These are phyloP conservation scores for Seriola quinqueradiata DNA, from an alignment of 2,113 vertebrate species.

Conservation along the genomic window DNA sequence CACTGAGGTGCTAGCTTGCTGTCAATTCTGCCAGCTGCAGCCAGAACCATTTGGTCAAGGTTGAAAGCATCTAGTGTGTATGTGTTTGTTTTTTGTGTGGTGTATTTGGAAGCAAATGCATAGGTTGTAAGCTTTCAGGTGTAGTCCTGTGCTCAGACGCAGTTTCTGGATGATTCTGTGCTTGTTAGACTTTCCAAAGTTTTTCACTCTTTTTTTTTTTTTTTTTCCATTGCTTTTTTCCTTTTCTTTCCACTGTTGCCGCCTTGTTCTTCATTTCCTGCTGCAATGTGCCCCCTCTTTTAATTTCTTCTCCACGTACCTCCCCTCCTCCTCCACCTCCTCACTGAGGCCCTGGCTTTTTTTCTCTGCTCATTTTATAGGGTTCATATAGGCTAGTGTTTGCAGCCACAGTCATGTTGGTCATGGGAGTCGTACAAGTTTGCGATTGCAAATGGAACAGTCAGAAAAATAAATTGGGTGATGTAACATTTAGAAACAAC, in stretches of 20 bases:
- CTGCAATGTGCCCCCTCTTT: constrained; percentile 45
- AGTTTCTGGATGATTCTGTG: constrained; percentile 4
- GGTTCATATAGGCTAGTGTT: constrained; percentile 26
- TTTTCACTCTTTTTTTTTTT: constrained; percentile 22
- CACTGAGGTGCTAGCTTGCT: constrained; percentile 35
- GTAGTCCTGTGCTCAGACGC: constrained; percentile 1
- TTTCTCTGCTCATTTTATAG: constrained; percentile 54
- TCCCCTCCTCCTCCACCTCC: constrained; percentile 10
- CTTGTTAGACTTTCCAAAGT: constrained; percentile 31
- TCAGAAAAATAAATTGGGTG: not conserved
- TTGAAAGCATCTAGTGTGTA: constrained; percentile 31
- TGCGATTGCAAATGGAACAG: not conserved
- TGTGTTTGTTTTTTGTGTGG: constrained; percentile 22
- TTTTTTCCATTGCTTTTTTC: constrained; percentile 43
- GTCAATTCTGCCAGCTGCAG: constrained; percentile 45
- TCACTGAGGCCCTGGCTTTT: constrained; percentile 12
- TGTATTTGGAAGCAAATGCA: constrained; percentile 23
- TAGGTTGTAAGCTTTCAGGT: constrained; percentile 19
- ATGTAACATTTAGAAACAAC: not conserved
- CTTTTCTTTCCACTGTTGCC: constrained; percentile 46
- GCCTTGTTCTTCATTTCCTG: constrained; percentile 68
- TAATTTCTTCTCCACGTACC: constrained; percentile 39
- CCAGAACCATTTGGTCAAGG: constrained; percentile 42
- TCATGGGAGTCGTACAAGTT: not conserved
- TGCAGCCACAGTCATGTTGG: constrained; percentile 30